phyloP scores from a whole-genome alignment of 2,113 vertebrate genomes.

The Callaeas wilsoni region DNA sequence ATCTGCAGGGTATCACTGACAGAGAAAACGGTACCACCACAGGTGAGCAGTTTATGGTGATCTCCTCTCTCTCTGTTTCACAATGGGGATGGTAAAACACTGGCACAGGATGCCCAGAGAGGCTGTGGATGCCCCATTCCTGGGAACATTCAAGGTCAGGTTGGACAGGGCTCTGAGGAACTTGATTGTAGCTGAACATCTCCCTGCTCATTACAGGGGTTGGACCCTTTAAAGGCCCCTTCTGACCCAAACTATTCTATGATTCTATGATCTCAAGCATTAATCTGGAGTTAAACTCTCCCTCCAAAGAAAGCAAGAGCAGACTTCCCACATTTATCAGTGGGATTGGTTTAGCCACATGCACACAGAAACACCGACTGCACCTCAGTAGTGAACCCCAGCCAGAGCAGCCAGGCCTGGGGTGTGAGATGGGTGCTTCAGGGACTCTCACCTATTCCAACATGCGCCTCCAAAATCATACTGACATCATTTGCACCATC shows the following conservation, averaged over 20 bases:
- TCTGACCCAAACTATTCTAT: neutral
- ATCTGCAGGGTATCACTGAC: too few relatives aligned
- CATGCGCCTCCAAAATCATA: slow-evolving; percentile 98
- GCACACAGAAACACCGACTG: neutral
- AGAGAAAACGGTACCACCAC: neutral
- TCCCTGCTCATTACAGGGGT: neutral
- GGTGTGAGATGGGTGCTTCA: neutral
- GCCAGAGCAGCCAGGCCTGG: neutral
- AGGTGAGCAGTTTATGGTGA: neutral
- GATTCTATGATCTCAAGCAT: neutral
- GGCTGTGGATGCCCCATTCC: neutral
- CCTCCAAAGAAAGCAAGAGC: neutral
- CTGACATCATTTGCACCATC: slow-evolving; percentile 98
- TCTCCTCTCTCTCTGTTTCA: neutral
- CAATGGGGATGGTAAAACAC: neutral
- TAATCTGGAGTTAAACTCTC: neutral
- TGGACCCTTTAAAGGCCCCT: neutral
- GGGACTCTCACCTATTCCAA: slow-evolving; percentile 89
- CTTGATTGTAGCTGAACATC: neutral
- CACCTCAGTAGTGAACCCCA: fast-evolving
- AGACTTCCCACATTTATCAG: neutral
- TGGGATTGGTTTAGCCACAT: neutral
- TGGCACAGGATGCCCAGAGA: neutral
- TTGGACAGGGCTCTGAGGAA: neutral
- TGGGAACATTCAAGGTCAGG: neutral